These are phyloP conservation scores for Drosophila bocki DNA, from an alignment of 1,140 invertebrate genomes.

Conservation along the genomic window DNA sequence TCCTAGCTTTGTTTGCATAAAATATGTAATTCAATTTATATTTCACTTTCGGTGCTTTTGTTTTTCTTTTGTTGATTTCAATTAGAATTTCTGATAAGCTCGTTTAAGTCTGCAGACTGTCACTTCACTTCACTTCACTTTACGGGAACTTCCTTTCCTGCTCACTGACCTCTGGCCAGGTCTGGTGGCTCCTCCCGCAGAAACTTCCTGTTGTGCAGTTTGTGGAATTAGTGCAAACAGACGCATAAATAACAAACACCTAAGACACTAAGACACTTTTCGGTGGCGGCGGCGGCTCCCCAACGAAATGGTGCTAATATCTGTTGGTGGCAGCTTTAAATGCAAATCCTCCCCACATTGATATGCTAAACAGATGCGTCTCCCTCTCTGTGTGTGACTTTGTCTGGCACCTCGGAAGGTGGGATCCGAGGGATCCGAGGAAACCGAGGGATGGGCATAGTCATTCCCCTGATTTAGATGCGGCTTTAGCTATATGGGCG, in stretches of 20 bases:
- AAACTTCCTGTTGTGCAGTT: background rate
- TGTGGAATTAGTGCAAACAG: conserved; percentile 74
- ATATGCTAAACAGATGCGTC: conserved; percentile 79
- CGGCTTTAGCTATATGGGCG: conserved; percentile 21
- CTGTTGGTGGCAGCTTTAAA: conserved; percentile 69
- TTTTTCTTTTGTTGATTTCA: conserved; percentile 62
- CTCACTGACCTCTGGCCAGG: conserved; percentile 34
- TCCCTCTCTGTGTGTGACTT: conserved; percentile 35
- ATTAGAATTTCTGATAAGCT: conserved; percentile 79
- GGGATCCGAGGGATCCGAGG: background rate
- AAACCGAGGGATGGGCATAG: background rate
- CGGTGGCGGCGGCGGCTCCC: conserved; percentile 16
- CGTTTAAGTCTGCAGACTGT: conserved; percentile 62
- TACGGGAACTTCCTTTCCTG: background rate
- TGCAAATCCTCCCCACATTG: conserved; percentile 73
- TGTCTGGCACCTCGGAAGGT: conserved; percentile 39
- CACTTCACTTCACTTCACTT: conserved; percentile 32
- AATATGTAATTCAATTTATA: conserved; percentile 56
- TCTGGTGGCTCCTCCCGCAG: background rate
- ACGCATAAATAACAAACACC: conserved; percentile 77
- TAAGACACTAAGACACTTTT: conserved; percentile 60
- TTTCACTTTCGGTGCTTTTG: conserved; percentile 48
- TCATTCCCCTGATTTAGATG: conserved; percentile 46
- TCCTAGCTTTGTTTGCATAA: conserved; percentile 43
- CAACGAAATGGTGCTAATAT: conserved; percentile 59